Conservation (phyloP, 1,140 invertebrate species). For the Anadara kagoshimensis region DNA sequence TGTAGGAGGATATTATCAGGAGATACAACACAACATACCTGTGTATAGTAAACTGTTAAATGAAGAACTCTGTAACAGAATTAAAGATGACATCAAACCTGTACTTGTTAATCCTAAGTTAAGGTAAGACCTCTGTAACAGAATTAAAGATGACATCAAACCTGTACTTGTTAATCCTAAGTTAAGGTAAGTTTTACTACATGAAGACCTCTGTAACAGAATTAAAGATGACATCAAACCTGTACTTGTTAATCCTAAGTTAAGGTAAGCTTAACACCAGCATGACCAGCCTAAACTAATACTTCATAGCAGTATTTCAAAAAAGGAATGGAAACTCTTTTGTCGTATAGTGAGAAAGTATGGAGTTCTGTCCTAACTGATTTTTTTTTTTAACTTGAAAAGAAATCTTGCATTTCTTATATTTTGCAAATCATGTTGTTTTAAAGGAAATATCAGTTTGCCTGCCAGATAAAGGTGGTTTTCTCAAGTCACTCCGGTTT, state of each 20-base stretch:
- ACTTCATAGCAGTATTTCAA: too few species aligned
- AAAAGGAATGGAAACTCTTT: too few species aligned
- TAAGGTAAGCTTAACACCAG: neutral
- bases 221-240: conserved; percentile 6
- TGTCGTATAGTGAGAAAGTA: too few species aligned
- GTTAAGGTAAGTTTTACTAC: conserved; percentile 25
- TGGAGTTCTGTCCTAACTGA: too few species aligned
- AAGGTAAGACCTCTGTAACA: conserved; percentile 3
- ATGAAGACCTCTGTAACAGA: neutral
- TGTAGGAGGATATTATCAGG: conserved; percentile 28
- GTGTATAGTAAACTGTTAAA: conserved; percentile 21
- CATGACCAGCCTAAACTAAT: too few species aligned
- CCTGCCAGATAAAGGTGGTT: too few species aligned
- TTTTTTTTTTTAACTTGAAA: too few species aligned
- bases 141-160: conserved; percentile 7
- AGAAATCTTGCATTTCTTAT: too few species aligned
- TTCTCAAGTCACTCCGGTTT: too few species aligned
- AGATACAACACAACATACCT: conserved; percentile 17
- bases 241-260: conserved; percentile 12
- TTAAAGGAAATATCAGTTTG: too few species aligned
- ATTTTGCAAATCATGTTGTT: too few species aligned
- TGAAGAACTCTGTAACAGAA: neutral
- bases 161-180: conserved; percentile 12
- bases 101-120: conserved; percentile 11
- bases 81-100: conserved; percentile 5